Evolutionary conservation across 2,797 vertebrate species (phyloP), one percentile per base, ranked within the genome.

Genomic region (Phataginus tricuspis): DNA sequence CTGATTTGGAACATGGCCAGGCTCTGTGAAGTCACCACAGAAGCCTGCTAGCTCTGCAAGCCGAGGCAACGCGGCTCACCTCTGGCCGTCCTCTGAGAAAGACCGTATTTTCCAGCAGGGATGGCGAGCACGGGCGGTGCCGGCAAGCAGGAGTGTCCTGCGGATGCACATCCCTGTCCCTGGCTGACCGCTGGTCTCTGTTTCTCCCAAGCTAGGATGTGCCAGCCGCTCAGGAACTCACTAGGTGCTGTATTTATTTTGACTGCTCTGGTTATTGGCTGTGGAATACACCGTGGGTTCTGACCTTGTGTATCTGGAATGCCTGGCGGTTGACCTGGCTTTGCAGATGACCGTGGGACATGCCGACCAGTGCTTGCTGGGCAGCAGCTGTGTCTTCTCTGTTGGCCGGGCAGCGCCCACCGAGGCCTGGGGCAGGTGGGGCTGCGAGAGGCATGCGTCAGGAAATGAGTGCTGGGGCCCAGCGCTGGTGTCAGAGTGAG

Each of bases 271-370:
- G 42, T 55, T n/a, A 55, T 39, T 34, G 25, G 7, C 11, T 25
- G 19, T 16, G 19, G 61, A 72, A 6, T 27, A 4, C 16, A 27
- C 10, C 0, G 0, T 19, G 12, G 5, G 0, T 29, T 64, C 12
- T 39, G 12, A 53, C 39, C 29, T 13, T 13, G 1, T 31, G 25
- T 7, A 18, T 61, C 66, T 59, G 29, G 37, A n/a, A n/a, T 0
- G 29, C 45, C 45, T 45, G 45, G 45, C 10, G 45, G 45, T 45
- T 45, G 45, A 45, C 42, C 45, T 45, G 10, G 10, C 45, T 45
- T 45, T 45, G 45, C 45, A 45, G 45, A 45, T 45, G 45, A 45
- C 45, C 45, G 10, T 45, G 45, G 45, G 45, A 45, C 45, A 45
- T 45, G 45, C 45, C 45, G 45, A 12, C 10, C 11, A 45, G 45